Conservation (phyloP, 2,888 invertebrate genomes). For the Lucinisca nassula region DNA sequence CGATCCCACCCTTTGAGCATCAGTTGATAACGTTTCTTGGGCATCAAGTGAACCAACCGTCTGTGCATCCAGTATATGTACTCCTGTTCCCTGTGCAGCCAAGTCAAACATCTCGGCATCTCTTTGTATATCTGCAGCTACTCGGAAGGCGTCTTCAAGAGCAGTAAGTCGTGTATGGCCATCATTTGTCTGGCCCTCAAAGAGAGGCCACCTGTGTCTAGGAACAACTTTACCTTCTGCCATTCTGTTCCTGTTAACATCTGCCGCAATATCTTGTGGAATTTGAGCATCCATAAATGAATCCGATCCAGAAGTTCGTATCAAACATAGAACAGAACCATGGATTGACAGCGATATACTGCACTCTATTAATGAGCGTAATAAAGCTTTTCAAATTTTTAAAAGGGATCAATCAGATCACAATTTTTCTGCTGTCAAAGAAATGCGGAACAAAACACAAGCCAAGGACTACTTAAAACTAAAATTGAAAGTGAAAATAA, state of each 20-base stretch:
- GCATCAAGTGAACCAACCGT: not conserved
- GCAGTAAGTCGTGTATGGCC: conserved; percentile 46
- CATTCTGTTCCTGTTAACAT: not conserved
- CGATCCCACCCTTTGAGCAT: not conserved
- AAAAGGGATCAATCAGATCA: too few species aligned
- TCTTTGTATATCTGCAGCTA: not conserved
- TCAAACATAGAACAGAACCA: too few species aligned
- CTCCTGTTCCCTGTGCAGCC: not conserved
- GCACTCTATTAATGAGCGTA: too few species aligned
- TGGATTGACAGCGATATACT: too few species aligned
- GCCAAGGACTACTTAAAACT: too few species aligned
- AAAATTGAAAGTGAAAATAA: too few species aligned
- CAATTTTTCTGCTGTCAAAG: too few species aligned
- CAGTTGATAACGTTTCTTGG: not conserved
- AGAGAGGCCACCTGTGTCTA: conserved; percentile 31
- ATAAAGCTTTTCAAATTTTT: too few species aligned
- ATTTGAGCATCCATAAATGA: too few species aligned
- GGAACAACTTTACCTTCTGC: not conserved
- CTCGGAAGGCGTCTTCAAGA: conserved; percentile 31
- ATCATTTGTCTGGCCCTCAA: conserved; percentile 34
- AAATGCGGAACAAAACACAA: too few species aligned
- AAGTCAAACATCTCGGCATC: not conserved
- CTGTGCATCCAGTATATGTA: not conserved
- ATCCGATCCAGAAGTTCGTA: too few species aligned
- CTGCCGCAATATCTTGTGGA: not conserved